Evolutionary conservation across 1,140 invertebrate species (phyloP).

Genomic region (Berghia stephanieae): DNA sequence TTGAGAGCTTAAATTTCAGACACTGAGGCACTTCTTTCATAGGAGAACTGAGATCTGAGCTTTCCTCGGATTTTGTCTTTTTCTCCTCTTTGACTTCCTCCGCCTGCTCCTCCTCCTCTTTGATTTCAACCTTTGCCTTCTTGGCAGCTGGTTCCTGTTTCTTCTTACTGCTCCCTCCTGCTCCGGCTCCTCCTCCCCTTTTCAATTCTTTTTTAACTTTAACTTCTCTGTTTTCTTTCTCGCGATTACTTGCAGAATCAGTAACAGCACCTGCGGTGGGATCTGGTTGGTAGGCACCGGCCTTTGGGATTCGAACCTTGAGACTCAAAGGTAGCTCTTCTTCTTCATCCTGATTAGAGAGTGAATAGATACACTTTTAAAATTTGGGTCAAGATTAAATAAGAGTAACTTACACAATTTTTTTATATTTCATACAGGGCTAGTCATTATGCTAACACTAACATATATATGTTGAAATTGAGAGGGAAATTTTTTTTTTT

Average conservation of each 20-base stretch:
- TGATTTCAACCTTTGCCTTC: slow-evolving; percentile 23
- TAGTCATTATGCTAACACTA: too few relatives aligned
- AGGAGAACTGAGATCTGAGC: slow-evolving; percentile 15
- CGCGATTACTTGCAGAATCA: neutral
- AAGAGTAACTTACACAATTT: too few relatives aligned
- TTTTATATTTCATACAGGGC: too few relatives aligned
- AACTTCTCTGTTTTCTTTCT: neutral
- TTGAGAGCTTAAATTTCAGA: slow-evolving; percentile 61
- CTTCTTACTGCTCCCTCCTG: slow-evolving; percentile 8
- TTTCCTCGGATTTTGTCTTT: slow-evolving; percentile 17
- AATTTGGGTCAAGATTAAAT: too few relatives aligned
- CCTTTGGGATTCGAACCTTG: slow-evolving; percentile 58
- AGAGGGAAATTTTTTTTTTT: too few relatives aligned
- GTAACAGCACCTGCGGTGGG: too few relatives aligned
- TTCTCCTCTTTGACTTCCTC: slow-evolving; percentile 32
- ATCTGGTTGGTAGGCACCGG: slow-evolving; percentile 54
- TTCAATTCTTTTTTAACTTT: neutral
- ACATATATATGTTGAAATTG: too few relatives aligned
- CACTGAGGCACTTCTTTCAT: slow-evolving; percentile 34
- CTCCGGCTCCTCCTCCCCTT: neutral
- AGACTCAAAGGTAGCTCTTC: slow-evolving; percentile 35
- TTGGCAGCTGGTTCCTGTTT: neutral
- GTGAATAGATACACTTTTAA: too few relatives aligned
- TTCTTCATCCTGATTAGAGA: slow-evolving; percentile 49
- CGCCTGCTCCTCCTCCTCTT: slow-evolving; percentile 24